Evolutionary conservation across 2,113 vertebrate genomes (phyloP), one percentile per base, ranked within the genome.

Genomic region (Barnardius zonarius): DNA sequence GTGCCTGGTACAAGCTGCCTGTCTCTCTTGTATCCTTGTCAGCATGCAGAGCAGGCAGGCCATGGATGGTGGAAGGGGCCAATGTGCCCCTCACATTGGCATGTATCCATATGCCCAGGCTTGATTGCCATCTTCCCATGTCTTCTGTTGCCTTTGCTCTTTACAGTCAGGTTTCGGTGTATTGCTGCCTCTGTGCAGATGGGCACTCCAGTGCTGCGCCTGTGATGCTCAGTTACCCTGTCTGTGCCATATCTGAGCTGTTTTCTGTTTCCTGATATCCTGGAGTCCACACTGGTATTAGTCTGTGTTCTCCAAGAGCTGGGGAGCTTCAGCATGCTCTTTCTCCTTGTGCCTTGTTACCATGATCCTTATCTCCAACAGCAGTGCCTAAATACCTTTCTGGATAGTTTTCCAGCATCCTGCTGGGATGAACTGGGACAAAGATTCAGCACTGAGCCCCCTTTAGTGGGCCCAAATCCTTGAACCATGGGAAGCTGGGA

Each of bases 101-200:
- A 5, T 19, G 18, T 30, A 51, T 78, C 72, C 17, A 0, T 39
- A 7, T 0, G 7, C 52, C 76, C 67, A 30, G 73, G 41, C 43
- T 86, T 51, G 9, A 3, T 0, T 59, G 54, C 27, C 0, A 0
- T 54, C 46, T 68, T 77, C 44, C 10, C 0, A 0, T 1, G 1
- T 52, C 30, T 70, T 46, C 59, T 86, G 14, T 41, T 82, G 66
- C 20, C 14, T 57, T 73, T 81, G 69, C 69, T 83, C 31, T 88
- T 69, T 9, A 9, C 0, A 0, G 46, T 18, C 37, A 13, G 55
- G 33, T 84, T 93, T 54, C n/a, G 13, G 33, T 7, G 3, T 66
- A 15, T 61, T 30, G 43, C 44, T 43, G 64, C n/a, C 57, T 75
- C 19, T 48, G 23, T 18, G 28, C 27, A 79, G 62, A 5, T 76